Conservation (phyloP, 2,113 vertebrate species). For the Lepus europaeus region DNA sequence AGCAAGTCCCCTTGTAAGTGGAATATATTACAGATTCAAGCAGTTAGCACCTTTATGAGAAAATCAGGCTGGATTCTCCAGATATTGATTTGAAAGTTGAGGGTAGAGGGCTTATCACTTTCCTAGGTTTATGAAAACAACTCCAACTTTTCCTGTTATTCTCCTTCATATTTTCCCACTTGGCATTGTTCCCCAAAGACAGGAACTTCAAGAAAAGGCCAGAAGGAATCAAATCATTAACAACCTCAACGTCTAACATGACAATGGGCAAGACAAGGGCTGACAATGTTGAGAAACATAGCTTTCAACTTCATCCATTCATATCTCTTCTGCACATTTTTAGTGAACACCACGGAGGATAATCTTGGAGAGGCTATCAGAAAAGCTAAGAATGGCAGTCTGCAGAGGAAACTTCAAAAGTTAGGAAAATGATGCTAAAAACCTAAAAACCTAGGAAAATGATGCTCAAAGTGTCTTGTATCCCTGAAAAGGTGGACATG, state of each 20-base stretch:
- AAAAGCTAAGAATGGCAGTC: not conserved
- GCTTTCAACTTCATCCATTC: conserved; percentile 9
- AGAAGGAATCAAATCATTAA: conserved; percentile 35
- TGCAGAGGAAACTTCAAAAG: not conserved
- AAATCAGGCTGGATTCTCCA: conserved; percentile 4
- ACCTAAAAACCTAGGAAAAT: not conserved
- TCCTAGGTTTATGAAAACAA: conserved; percentile 32
- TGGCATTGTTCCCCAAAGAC: not conserved
- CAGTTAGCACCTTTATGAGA: conserved; percentile 41
- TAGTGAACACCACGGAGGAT: not conserved
- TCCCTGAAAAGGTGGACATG: not conserved
- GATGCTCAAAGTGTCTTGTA: not conserved
- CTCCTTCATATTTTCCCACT: conserved; percentile 35
- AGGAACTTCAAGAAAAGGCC: conserved; percentile 1
- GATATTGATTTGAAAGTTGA: conserved; percentile 41
- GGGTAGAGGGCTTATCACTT: not conserved
- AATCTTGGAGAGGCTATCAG: not conserved
- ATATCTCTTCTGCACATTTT: not conserved
- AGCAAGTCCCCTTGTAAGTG: not conserved
- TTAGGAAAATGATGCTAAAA: not conserved
- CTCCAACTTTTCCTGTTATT: conserved; percentile 1
- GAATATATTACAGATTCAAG: not conserved
- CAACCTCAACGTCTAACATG: not conserved
- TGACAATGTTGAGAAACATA: not conserved
- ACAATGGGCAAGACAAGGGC: not conserved